Evolutionary conservation across 2,797 vertebrate species (phyloP).

Genomic region (Falco biarmicus): DNA sequence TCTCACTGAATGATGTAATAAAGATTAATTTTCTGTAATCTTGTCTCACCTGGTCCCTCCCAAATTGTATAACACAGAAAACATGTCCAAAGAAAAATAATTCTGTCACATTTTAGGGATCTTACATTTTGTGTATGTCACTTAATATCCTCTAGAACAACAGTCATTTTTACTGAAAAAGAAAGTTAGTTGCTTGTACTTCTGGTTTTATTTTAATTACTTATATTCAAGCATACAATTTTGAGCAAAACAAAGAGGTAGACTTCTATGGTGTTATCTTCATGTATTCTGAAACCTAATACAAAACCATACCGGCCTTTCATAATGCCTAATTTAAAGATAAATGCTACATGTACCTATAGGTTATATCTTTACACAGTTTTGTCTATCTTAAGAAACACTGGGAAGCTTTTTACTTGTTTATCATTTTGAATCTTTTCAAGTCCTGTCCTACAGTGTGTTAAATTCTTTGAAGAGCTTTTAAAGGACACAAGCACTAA

Average conservation of each 20-base stretch:
- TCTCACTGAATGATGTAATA: background rate
- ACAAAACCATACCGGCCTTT: background rate
- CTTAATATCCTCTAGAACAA: background rate
- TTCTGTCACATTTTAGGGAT: background rate
- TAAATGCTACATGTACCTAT: slow-evolving; percentile 11
- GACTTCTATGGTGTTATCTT: background rate
- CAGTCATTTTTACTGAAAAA: background rate
- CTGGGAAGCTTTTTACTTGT: slow-evolving; percentile 53
- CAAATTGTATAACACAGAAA: background rate
- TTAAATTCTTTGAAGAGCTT: background rate
- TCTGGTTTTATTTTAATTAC: background rate
- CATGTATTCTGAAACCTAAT: background rate
- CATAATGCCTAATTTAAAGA: slow-evolving; percentile 25
- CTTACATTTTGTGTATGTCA: background rate
- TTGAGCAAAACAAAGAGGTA: background rate
- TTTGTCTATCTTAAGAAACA: slow-evolving; percentile 35
- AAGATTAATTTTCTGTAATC: background rate
- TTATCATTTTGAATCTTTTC: slow-evolving; percentile 40
- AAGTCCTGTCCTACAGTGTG: background rate
- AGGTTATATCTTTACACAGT: slow-evolving; percentile 36
- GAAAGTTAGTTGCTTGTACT: background rate
- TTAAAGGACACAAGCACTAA: background rate
- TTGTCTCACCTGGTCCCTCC: background rate
- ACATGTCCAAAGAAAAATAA: background rate
- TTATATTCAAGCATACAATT: background rate